A percentile compares a stretch with the other conserved stretches of the same genome.
phyloP scores from a whole-genome alignment of 1,140 invertebrate genomes.

The Theocolax elegans region DNA sequence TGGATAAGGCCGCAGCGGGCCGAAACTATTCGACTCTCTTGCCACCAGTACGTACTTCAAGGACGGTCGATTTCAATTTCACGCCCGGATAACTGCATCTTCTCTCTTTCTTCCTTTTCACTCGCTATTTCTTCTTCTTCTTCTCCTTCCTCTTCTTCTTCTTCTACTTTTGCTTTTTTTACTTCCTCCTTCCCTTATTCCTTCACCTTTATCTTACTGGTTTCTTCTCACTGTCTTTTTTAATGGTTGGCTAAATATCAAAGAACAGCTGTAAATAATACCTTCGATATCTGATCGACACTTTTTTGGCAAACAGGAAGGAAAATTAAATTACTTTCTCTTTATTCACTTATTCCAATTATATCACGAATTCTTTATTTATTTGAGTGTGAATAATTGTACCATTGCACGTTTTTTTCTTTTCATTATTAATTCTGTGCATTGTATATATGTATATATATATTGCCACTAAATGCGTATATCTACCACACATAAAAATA shows the following conservation, averaged over 20 bases:
- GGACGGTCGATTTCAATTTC: constrained; percentile 39
- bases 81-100: constrained; percentile 34
- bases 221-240: constrained; percentile 30
- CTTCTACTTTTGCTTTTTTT: not conserved
- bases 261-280: constrained; percentile 15
- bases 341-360: no score
- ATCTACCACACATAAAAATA: no score
- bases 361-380: no score
- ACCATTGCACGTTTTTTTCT: no score
- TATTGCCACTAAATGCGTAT: no score
- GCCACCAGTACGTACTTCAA: constrained; percentile 35
- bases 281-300: no score
- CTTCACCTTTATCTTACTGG: not conserved
- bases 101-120: not conserved
- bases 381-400: no score
- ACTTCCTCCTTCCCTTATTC: not conserved
- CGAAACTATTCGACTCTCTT: constrained; percentile 32
- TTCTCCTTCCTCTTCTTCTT: not conserved
- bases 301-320: no score
- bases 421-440: no score
- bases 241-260: constrained; percentile 11
- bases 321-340: no score
- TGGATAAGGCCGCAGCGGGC: constrained; percentile 19
- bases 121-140: not conserved
- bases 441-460: no score